Evolutionary conservation across 2,888 invertebrate genomes (phyloP).

Genomic region (Cantharis rustica): DNA sequence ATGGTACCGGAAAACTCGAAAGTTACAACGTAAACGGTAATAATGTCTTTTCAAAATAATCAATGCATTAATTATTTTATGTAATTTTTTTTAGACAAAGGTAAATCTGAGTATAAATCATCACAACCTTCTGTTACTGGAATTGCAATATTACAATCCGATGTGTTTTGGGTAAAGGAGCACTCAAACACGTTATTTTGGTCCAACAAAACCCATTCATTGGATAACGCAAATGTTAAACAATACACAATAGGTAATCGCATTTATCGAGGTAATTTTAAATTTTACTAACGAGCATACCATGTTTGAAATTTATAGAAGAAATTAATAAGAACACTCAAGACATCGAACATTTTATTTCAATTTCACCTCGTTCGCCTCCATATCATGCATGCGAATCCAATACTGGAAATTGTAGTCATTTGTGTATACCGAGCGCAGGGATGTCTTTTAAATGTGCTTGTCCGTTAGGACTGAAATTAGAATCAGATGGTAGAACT

Average conservation of each 20-base stretch:
- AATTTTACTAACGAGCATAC: neutral
- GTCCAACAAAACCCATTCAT: neutral
- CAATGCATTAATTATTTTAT: neutral
- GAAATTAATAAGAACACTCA: conserved; percentile 25
- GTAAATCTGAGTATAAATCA: neutral
- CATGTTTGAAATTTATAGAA: neutral
- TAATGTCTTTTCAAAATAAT: neutral
- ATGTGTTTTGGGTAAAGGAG: neutral
- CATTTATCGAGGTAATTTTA: neutral
- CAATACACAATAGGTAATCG: neutral
- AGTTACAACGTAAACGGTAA: neutral
- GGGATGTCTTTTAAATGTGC: conserved; percentile 53
- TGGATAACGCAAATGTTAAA: neutral
- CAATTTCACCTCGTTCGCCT: conserved; percentile 54
- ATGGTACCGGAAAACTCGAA: neutral
- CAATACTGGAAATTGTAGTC: conserved; percentile 71
- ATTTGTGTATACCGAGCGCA: conserved; percentile 68
- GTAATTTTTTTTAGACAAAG: neutral
- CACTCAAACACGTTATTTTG: neutral
- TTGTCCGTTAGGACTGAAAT: conserved; percentile 71
- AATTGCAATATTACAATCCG: neutral
- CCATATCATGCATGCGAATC: conserved; percentile 63
- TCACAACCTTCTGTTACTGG: neutral
- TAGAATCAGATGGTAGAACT: conserved; percentile 59
- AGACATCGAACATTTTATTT: conserved; percentile 58